phyloP scores from a whole-genome alignment of 1,140 invertebrate species.

The Drosophila malerkotliana region DNA sequence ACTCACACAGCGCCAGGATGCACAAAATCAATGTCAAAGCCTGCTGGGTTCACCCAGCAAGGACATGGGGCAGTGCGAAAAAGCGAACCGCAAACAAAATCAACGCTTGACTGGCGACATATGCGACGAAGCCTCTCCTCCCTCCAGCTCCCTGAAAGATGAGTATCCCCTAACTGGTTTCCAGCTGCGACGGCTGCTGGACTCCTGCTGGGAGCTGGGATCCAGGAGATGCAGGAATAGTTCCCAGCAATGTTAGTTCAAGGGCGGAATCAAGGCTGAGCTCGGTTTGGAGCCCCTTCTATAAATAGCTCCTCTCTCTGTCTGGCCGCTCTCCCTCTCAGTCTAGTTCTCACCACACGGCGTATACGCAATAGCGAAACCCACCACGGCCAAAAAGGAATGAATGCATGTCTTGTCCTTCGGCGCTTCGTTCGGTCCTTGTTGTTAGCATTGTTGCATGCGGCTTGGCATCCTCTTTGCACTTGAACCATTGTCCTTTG shows the following conservation, averaged over 20 bases:
- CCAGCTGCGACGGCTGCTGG: constrained; percentile 62
- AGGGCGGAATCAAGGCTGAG: constrained; percentile 65
- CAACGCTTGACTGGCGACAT: constrained; percentile 64
- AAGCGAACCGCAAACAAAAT: constrained; percentile 31
- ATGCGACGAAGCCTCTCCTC: constrained; percentile 45
- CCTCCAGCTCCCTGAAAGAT: neutral
- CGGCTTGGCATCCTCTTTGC: constrained; percentile 77
- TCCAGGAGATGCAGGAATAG: constrained; percentile 26
- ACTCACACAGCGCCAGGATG: constrained; percentile 20
- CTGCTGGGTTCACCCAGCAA: constrained; percentile 63
- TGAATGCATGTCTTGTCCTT: constrained; percentile 52
- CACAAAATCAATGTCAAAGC: constrained; percentile 76
- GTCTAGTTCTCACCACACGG: constrained; percentile 48
- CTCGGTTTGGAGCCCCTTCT: constrained; percentile 42
- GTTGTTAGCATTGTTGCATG: constrained; percentile 45
- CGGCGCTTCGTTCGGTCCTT: constrained; percentile 20
- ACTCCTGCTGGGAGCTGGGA: neutral
- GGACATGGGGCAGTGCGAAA: constrained; percentile 53
- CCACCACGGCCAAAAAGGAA: constrained; percentile 52
- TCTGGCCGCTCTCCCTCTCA: constrained; percentile 4
- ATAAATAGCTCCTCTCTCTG: constrained; percentile 50
- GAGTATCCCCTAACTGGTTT: constrained; percentile 51
- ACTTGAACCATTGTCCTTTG: constrained; percentile 83
- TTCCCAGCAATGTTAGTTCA: constrained; percentile 66
- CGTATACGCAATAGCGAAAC: constrained; percentile 73